Conservation (phyloP, 2,113 vertebrate genomes). For the Grus americana region DNA sequence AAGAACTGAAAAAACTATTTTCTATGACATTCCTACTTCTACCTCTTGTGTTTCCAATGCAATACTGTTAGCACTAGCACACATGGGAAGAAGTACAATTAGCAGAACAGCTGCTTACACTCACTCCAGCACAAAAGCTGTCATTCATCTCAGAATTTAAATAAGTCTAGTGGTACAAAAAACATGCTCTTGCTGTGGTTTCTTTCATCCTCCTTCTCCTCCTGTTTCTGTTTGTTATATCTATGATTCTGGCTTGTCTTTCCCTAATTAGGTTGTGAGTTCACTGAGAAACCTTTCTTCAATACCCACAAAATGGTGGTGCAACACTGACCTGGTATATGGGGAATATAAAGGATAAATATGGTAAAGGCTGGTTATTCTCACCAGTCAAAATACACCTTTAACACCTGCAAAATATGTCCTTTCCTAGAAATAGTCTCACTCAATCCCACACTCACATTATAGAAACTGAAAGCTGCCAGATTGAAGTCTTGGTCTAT, state of each 20-base stretch:
- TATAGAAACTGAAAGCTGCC: not conserved
- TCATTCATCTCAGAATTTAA: conserved; percentile 9
- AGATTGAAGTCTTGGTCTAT: not conserved
- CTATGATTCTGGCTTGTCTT: not conserved
- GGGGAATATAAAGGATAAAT: not conserved
- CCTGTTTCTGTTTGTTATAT: not conserved
- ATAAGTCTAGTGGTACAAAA: not conserved
- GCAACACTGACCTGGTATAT: not conserved
- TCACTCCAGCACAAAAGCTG: not conserved
- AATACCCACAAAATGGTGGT: not conserved
- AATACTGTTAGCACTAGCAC: not conserved
- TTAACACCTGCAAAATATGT: not conserved
- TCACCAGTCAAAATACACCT: not conserved
- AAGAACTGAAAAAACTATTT: not conserved
- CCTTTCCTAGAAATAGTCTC: not conserved
- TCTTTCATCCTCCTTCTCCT: not conserved
- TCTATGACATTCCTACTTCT: not conserved
- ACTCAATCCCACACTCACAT: not conserved
- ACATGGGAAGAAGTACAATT: conserved; percentile 4
- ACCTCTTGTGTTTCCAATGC: not conserved
- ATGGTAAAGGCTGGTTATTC: not conserved
- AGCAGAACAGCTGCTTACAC: conserved; percentile 30
- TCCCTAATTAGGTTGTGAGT: not conserved
- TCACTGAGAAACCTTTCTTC: not conserved
- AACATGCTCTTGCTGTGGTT: not conserved